Evolutionary conservation across 1,140 invertebrate genomes (phyloP).

Genomic region (Tribolium madens): DNA sequence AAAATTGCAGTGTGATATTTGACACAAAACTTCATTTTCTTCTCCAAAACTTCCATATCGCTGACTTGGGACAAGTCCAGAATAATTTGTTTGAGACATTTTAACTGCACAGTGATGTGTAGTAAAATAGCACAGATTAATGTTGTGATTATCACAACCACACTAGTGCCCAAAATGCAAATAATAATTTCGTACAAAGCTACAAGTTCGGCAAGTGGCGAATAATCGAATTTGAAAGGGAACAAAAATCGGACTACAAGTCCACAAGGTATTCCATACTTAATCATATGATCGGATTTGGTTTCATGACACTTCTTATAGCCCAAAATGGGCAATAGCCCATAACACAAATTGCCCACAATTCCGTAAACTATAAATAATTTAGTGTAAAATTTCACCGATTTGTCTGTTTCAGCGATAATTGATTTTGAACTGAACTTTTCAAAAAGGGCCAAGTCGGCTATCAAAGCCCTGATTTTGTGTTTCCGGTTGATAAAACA

Average conservation of each 20-base stretch:
- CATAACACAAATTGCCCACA: slow-evolving; percentile 30
- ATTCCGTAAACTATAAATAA: slow-evolving; percentile 41
- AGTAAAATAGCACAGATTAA: slow-evolving; percentile 42
- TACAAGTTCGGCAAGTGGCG: slow-evolving; percentile 9
- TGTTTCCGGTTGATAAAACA: slow-evolving; percentile 17
- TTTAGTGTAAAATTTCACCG: slow-evolving; percentile 32
- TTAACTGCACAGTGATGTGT: slow-evolving; percentile 24
- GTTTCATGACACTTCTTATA: slow-evolving; percentile 17
- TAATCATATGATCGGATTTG: background rate
- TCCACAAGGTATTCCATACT: slow-evolving; percentile 37
- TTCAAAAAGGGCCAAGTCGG: slow-evolving; percentile 11
- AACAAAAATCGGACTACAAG: slow-evolving; percentile 34
- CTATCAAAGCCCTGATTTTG: slow-evolving; percentile 8
- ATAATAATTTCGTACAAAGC: slow-evolving; percentile 12
- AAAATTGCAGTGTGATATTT: slow-evolving; percentile 41
- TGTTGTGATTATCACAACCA: slow-evolving; percentile 15
- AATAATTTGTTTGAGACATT: slow-evolving; percentile 15
- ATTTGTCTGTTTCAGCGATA: slow-evolving; percentile 24
- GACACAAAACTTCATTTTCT: slow-evolving; percentile 32
- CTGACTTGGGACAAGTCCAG: background rate
- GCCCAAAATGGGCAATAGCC: slow-evolving; percentile 7
- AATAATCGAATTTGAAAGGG: slow-evolving; percentile 38
- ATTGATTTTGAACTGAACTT: background rate
- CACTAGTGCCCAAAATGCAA: slow-evolving; percentile 27
- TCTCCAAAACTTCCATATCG: background rate